Percentiles rank a stretch among this genome's conserved stretches.
Conservation (phyloP, 2,797 vertebrate genomes). For the Cuniculus paca region DNA sequence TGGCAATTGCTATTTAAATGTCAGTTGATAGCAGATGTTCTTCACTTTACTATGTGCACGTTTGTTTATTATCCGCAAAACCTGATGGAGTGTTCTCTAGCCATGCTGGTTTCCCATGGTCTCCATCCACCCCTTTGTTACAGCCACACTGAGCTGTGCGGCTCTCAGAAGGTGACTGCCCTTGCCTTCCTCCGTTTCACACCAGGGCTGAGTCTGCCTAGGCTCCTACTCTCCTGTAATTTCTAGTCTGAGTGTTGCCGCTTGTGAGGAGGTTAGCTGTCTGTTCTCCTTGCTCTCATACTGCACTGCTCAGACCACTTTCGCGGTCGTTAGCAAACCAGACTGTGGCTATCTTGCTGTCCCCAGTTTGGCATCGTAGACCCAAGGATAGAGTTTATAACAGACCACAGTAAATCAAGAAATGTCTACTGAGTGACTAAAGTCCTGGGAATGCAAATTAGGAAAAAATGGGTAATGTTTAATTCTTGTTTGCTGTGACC, state of each 20-base stretch:
- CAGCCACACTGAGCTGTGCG: background rate
- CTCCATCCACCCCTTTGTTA: background rate
- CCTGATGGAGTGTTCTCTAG: background rate
- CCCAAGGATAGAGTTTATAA: background rate
- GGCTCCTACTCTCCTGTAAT: background rate
- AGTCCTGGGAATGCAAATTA: background rate
- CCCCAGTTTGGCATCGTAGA: background rate
- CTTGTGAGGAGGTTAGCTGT: background rate
- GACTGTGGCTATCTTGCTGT: background rate
- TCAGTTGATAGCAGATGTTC: slow-evolving; percentile 87
- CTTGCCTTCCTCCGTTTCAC: background rate
- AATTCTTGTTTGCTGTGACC: background rate
- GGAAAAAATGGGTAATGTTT: accelerated
- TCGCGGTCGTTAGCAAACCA: background rate
- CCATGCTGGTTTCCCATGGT: background rate
- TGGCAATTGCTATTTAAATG: slow-evolving; percentile 87
- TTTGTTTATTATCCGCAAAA: slow-evolving; percentile 77
- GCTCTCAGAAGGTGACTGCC: background rate
- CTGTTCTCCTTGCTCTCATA: background rate
- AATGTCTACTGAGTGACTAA: slow-evolving; percentile 36
- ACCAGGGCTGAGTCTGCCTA: background rate
- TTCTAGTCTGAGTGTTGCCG: background rate
- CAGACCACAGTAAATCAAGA: background rate
- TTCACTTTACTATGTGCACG: slow-evolving; percentile 19
- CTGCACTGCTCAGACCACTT: background rate